Conservation (phyloP, 2,888 invertebrate species). For the Morpho deidamia region DNA sequence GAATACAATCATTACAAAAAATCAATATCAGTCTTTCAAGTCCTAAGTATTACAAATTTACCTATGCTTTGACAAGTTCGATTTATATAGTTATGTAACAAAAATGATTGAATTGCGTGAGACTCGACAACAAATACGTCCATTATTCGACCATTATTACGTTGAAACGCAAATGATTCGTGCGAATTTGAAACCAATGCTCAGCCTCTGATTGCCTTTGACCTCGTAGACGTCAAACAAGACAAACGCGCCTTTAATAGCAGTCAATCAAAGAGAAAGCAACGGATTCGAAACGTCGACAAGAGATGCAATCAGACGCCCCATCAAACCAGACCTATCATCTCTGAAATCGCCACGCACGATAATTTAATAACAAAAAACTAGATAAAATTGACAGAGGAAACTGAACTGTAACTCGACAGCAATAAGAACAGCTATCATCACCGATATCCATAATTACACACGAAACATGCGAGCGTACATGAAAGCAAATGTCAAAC, state of each 20-base stretch:
- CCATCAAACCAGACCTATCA: constrained; percentile 75
- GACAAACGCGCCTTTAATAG: constrained; percentile 46
- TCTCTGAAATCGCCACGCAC: constrained; percentile 77
- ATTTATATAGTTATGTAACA: too few relatives aligned
- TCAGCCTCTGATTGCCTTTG: constrained; percentile 30
- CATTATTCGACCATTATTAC: not conserved
- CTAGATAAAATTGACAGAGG: constrained; percentile 34
- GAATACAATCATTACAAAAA: too few relatives aligned
- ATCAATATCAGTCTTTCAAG: too few relatives aligned
- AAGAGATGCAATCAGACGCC: constrained; percentile 76
- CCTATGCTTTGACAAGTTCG: too few relatives aligned
- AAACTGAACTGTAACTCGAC: constrained; percentile 51
- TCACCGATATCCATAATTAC: constrained; percentile 59
- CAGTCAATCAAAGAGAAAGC: constrained; percentile 76
- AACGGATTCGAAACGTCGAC: constrained; percentile 64
- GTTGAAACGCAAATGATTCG: constrained; percentile 48
- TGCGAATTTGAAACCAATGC: constrained; percentile 44
- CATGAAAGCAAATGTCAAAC: constrained; percentile 79
- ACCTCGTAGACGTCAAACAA: constrained; percentile 40
- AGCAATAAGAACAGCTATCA: constrained; percentile 42
- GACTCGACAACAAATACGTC: not conserved
- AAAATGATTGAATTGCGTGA: constrained; percentile 4
- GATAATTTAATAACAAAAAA: constrained; percentile 77
- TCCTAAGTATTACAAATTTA: too few relatives aligned
- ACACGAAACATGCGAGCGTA: constrained; percentile 67